Evolutionary conservation across 35 echinoderm and acorn worm species (phyloP).

Genomic region (Acanthaster planci): DNA sequence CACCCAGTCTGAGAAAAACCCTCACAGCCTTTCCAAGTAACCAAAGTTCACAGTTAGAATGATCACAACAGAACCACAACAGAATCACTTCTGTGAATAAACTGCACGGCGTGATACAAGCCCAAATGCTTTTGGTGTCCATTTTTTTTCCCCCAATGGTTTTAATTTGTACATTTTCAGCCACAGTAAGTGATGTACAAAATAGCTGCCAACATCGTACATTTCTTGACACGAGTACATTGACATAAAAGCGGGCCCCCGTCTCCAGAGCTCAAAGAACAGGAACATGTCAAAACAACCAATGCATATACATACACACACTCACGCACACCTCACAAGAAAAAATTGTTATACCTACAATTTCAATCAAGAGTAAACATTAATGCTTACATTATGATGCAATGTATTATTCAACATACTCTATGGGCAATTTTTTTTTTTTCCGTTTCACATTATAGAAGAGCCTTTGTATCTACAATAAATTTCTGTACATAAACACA

Average conservation of each 20-base stretch:
- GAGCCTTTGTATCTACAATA: constrained; percentile 15
- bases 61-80: too few relatives aligned
- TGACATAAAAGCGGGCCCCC: not conserved
- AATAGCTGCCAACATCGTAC: constrained; percentile 15
- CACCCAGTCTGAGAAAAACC: too few relatives aligned
- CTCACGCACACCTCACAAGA: too few relatives aligned
- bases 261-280: too few relatives aligned
- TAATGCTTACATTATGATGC: not conserved
- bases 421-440: not conserved
- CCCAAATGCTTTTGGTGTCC: not conserved
- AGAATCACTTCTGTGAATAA: too few relatives aligned
- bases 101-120: not conserved
- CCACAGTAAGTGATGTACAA: constrained; percentile 11
- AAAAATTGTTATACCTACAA: too few relatives aligned
- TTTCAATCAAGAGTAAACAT: too few relatives aligned
- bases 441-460: constrained; percentile 2
- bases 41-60: too few relatives aligned
- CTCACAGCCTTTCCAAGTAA: too few relatives aligned
- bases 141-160: not conserved
- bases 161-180: constrained; percentile 30
- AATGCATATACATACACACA: not conserved
- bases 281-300: not conserved
- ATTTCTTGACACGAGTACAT: not conserved
- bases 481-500: constrained; percentile 25
- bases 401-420: not conserved